A percentile compares a stretch with the other conserved stretches of the same genome.
Conservation (phyloP, 2,113 vertebrate species). For the Saguinus midas region DNA sequence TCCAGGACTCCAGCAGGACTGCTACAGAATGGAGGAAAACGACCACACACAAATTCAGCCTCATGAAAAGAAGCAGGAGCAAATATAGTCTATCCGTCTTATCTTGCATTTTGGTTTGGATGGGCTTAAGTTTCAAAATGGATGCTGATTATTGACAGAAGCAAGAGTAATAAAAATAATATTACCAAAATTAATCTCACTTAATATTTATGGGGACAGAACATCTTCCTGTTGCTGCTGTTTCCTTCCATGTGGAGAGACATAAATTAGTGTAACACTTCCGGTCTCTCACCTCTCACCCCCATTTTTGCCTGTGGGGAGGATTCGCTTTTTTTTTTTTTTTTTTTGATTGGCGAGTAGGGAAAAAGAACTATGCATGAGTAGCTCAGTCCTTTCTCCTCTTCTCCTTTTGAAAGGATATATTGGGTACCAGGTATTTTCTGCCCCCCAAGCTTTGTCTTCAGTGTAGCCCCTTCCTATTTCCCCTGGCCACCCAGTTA, state of each 20-base stretch:
- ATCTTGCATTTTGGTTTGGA: neutral
- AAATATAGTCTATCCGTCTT: neutral
- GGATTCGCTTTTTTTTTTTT: neutral
- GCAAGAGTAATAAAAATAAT: neutral
- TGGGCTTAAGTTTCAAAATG: neutral
- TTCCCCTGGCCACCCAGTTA: neutral
- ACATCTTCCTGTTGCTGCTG: neutral
- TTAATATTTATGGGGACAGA: neutral
- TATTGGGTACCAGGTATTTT: fast-evolving
- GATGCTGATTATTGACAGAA: neutral
- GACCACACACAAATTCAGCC: neutral
- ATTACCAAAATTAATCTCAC: neutral
- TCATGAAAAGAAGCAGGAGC: neutral
- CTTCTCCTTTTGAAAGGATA: neutral
- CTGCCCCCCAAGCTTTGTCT: neutral
- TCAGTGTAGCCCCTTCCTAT: neutral
- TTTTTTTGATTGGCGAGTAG: neutral
- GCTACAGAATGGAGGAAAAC: fast-evolving
- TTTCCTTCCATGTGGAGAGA: neutral
- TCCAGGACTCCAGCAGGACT: neutral
- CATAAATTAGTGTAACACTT: no score
- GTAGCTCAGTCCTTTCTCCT: neutral
- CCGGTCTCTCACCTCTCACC: neutral
- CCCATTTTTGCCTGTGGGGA: neutral
- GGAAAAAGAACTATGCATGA: neutral